Evolutionary conservation across 2,888 invertebrate species (phyloP).

Genomic region (Tenthredo amoena): DNA sequence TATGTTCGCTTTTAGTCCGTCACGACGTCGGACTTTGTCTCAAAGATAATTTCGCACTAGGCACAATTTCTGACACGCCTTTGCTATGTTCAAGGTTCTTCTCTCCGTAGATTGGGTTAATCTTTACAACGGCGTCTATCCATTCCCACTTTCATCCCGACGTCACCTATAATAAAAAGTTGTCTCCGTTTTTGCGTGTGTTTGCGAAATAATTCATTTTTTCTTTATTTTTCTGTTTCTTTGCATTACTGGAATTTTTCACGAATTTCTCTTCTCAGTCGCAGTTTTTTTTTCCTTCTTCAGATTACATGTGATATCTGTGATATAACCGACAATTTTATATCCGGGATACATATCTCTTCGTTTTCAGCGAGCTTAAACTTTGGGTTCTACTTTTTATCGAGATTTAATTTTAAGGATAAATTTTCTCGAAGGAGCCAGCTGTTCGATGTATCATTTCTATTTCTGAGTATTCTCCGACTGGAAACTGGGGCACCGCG

Average conservation of each 20-base stretch:
- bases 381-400: not conserved
- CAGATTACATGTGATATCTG: not conserved
- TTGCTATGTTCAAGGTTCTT: not conserved
- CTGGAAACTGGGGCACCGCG: not conserved
- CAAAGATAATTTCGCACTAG: not conserved
- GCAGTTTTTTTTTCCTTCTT: not conserved
- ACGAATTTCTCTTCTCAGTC: not conserved
- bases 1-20: not conserved
- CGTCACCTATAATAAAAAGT: not conserved
- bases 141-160: not conserved
- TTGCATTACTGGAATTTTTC: not conserved
- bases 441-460: not conserved
- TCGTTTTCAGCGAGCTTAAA: not conserved
- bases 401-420: conserved; percentile 26
- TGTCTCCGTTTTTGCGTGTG: not conserved
- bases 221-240: not conserved
- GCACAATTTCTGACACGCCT: conserved; percentile 14
- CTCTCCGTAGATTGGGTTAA: not conserved
- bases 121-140: not conserved
- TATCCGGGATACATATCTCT: not conserved
- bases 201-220: not conserved
- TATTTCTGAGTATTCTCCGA: not conserved
- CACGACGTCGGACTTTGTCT: not conserved
- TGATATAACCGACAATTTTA: not conserved
- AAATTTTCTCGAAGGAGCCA: not conserved